phyloP scores from a whole-genome alignment of 2,113 vertebrate genomes.

The Xiphophorus hellerii region DNA sequence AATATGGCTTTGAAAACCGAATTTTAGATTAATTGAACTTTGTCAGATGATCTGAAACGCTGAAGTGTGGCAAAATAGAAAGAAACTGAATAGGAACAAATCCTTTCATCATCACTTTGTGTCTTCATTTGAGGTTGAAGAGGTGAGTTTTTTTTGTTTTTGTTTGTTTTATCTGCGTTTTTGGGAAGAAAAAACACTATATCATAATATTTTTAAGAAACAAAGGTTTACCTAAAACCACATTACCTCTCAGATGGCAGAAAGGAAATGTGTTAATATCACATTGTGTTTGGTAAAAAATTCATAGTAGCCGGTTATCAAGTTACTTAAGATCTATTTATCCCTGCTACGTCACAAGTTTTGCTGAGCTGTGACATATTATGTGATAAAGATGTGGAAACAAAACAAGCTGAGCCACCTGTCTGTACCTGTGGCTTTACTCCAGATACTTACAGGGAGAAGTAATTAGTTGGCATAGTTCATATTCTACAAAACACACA shows the following conservation, averaged over 20 bases:
- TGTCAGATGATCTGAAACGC: not conserved
- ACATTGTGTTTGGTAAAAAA: not conserved
- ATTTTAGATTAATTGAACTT: not conserved
- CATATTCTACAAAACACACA: constrained; percentile 35
- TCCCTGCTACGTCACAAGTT: constrained; percentile 5
- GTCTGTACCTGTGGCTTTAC: constrained; percentile 27
- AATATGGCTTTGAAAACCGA: too few relatives aligned
- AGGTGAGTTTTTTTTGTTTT: not conserved
- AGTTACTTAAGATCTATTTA: not conserved
- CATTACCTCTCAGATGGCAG: not conserved
- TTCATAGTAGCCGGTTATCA: not conserved
- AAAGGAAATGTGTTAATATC: not conserved
- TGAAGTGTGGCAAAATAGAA: too few relatives aligned
- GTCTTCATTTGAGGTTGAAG: not conserved
- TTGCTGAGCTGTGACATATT: constrained; percentile 29
- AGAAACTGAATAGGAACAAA: too few relatives aligned
- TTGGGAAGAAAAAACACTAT: too few relatives aligned
- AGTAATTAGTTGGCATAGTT: constrained; percentile 58
- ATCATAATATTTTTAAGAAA: too few relatives aligned
- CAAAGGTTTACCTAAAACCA: not conserved
- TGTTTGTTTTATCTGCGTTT: not conserved
- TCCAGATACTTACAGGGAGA: constrained; percentile 47
- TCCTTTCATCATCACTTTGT: not conserved
- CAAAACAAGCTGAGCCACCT: not conserved
- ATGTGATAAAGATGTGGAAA: not conserved